These are phyloP conservation scores for Trichechus manatus DNA, from an alignment of 2,113 vertebrate genomes.

Conservation along the genomic window DNA sequence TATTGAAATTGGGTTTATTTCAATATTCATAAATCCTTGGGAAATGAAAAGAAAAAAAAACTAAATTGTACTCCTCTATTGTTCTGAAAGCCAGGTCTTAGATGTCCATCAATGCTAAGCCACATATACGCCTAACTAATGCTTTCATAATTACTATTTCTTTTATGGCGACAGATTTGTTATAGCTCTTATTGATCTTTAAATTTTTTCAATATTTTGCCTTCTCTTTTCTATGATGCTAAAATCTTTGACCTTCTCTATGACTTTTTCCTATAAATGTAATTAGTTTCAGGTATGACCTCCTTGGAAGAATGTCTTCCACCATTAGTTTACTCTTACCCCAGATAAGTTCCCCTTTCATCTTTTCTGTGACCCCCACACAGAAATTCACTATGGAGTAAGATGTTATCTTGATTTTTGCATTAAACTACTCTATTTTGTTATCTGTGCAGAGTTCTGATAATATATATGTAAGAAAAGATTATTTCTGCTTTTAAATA, in stretches of 20 bases:
- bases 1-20: background rate
- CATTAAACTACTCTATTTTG: background rate
- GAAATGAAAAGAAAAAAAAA: background rate
- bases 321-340: background rate
- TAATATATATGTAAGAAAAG: background rate
- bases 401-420: background rate
- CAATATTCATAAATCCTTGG: background rate
- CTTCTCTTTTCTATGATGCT: background rate
- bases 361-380: background rate
- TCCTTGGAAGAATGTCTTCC: background rate
- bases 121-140: background rate
- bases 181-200: background rate
- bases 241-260: background rate
- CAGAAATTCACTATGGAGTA: background rate
- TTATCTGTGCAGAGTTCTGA: background rate
- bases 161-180: background rate
- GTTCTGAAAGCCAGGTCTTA: background rate
- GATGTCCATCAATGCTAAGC: background rate
- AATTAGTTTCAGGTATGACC: background rate
- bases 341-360: background rate
- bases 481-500: background rate
- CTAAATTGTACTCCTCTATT: background rate
- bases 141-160: background rate
- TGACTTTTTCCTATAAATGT: background rate
- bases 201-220: background rate